Evolutionary conservation across 1,140 invertebrate genomes (phyloP).

Genomic region (Lordiphosa stackelbergi): DNA sequence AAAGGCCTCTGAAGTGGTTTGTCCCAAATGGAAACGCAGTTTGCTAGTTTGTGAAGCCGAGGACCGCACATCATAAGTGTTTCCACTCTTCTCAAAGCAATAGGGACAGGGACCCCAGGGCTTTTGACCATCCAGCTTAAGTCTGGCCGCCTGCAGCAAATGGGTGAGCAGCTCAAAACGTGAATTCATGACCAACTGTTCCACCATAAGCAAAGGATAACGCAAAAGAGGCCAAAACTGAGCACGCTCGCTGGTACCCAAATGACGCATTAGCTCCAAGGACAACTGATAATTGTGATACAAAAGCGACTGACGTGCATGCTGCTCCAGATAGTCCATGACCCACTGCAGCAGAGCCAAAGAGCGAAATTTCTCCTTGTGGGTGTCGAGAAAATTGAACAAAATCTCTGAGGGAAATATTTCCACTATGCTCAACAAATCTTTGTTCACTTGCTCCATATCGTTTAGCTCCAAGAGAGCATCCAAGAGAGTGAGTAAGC

Average conservation of each 20-base stretch:
- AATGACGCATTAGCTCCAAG: slow-evolving; percentile 58
- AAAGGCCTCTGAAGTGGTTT: slow-evolving; percentile 57
- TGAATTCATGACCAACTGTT: slow-evolving; percentile 87
- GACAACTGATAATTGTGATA: slow-evolving; percentile 81
- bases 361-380: slow-evolving; percentile 82
- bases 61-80: slow-evolving; percentile 46
- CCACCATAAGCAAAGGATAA: slow-evolving; percentile 84
- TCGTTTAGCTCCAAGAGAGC: slow-evolving; percentile 49
- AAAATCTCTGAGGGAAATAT: slow-evolving; percentile 78
- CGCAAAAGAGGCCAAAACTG: slow-evolving; percentile 82
- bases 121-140: slow-evolving; percentile 28
- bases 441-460: slow-evolving; percentile 72
- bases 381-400: slow-evolving; percentile 80
- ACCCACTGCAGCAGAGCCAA: slow-evolving; percentile 81
- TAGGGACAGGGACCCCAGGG: slow-evolving; percentile 61
- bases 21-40: slow-evolving; percentile 59
- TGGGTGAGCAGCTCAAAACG: slow-evolving; percentile 82
- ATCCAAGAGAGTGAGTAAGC: slow-evolving; percentile 46
- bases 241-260: slow-evolving; percentile 79
- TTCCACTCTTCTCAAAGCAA: slow-evolving; percentile 65
- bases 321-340: slow-evolving; percentile 80
- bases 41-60: slow-evolving; percentile 17
- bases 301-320: slow-evolving; percentile 78
- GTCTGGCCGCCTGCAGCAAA: slow-evolving; percentile 77
- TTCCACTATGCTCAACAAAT: slow-evolving; percentile 72